Evolutionary conservation across 2,888 invertebrate species (phyloP), one percentile per base, ranked within the genome.

Genomic region (Dryobota labecula): DNA sequence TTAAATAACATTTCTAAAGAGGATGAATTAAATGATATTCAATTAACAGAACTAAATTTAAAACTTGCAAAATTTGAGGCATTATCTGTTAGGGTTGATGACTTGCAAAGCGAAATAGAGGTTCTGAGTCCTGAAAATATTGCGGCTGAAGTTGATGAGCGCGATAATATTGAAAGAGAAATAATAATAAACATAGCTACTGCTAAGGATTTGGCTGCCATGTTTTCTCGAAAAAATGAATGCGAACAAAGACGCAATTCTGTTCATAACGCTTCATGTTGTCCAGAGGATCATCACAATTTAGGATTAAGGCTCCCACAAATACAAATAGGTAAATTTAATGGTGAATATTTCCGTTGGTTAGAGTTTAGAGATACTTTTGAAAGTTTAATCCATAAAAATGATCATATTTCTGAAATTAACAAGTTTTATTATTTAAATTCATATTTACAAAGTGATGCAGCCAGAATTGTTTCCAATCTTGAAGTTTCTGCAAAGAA

Each of bases 331-430:
- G 57, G 3, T 33, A 33, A 33, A 49, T 49, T 49, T 24, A 49
- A 49, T 24, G 49, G 49, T 49, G 49, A 49, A 24, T 24, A 49
- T 49, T 49, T 49, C 49, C 49, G 49, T 24, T 49, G 49, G 49
- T 24, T 24, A 24, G 49, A 49, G 6, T 49, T 49, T 47, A 69
- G 76, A 3, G 82, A 86, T 24, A 82, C 79, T 0, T 84, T 80
- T 61, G 58, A 38, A 24, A 57, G 36, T 24, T 24, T 57, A 18
- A 38, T 38, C 0, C 57, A 57, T 3, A 56, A 56, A 3, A 56
- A 36, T 36, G 56, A 36, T 2, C n/a, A 2, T 11, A 56, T 36
- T 38, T 24, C 57, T 13, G 36, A 36, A 18, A n/a, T 56, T 13
- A 56, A 36, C 36, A 56, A 56, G 3, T 57, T 7, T 36, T 56